Base-by-base conservation (phyloP, 2,797 vertebrate genomes). In the Liparis tanakae region DNA sequence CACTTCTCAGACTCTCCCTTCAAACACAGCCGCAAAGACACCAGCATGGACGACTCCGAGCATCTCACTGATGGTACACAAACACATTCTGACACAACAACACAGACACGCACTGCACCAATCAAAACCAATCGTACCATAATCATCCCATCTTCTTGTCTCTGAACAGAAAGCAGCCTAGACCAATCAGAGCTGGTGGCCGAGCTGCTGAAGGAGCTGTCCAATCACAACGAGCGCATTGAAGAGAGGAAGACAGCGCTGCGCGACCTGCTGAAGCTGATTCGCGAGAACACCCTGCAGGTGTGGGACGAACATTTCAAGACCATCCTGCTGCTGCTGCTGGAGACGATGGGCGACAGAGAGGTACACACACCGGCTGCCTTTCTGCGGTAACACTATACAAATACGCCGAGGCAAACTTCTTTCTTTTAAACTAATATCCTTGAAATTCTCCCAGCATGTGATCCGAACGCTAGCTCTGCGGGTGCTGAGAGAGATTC, bases 291-390 rank as follows among this genome's bases (percentile, higher is more conserved):
- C 68, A 95, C 96, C n/a, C 94, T 97, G 14, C 96, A 96, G 83
- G 96, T 99, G 89, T 99, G 98, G 98, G 98, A 99, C 55, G 97
- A 99, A 73, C 98, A 99, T 84, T 99, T 99, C 92, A 99, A 99
- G 94, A 99, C 97, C 85, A 97, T 99, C 92, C 90, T 99, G 59
- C 94, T 99, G 71, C 89, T 99, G 55, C 93, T 99, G 80, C 96
- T 99, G 51, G 98, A 99, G 94, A 98, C 97, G 0, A 96, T 99
- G 90, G 96, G 96, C 0, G 98, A 99, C 91, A 94, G 96, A 94
- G 98, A 99, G 96, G 98, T 98, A 92, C 78, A 44, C 55, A 36
- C 59, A 37, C 17, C 13, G 2, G 3, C 50, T 34, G 3, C 0
- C 5, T 61, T 30, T 43, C 8, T 37, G 20, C 13, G 1, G 20